Evolutionary conservation across 1,140 invertebrate species (phyloP).

Genomic region (Hycleus phaleratus): DNA sequence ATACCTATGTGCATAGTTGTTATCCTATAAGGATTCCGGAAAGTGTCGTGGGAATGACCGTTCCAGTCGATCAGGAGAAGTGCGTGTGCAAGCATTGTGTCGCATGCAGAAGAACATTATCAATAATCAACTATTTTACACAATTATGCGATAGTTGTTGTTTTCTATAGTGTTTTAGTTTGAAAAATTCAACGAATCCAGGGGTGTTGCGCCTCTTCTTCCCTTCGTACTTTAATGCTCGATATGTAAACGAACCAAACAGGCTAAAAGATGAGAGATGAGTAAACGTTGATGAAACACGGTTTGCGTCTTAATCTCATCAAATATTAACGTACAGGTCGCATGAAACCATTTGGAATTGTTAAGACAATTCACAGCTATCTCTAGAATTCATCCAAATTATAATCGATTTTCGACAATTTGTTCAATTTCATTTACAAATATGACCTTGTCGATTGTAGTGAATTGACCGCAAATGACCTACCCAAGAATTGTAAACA

Average conservation of each 20-base stretch:
- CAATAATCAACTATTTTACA: background rate
- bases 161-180: too few relatives aligned
- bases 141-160: too few relatives aligned
- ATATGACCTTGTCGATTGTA: background rate
- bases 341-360: constrained; percentile 7
- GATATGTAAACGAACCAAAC: too few relatives aligned
- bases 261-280: constrained; percentile 13
- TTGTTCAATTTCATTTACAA: too few relatives aligned
- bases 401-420: too few relatives aligned
- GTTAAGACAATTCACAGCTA: constrained; percentile 1
- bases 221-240: too few relatives aligned
- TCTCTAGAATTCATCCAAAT: too few relatives aligned
- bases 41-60: constrained; percentile 16
- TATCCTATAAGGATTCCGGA: background rate
- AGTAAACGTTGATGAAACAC: constrained; percentile 31
- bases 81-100: constrained; percentile 21
- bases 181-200: too few relatives aligned
- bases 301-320: constrained; percentile 38
- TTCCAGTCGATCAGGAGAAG: constrained; percentile 10
- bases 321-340: constrained; percentile 33
- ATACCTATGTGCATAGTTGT: too few relatives aligned
- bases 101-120: constrained; percentile 17
- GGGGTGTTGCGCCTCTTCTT: too few relatives aligned
- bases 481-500: constrained; percentile 15
- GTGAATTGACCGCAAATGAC: constrained; percentile 17